A percentile compares a stretch with the other conserved stretches of the same genome.
Evolutionary conservation across 2,888 invertebrate species (phyloP).

Genomic region (Cheilosia vernalis): DNA sequence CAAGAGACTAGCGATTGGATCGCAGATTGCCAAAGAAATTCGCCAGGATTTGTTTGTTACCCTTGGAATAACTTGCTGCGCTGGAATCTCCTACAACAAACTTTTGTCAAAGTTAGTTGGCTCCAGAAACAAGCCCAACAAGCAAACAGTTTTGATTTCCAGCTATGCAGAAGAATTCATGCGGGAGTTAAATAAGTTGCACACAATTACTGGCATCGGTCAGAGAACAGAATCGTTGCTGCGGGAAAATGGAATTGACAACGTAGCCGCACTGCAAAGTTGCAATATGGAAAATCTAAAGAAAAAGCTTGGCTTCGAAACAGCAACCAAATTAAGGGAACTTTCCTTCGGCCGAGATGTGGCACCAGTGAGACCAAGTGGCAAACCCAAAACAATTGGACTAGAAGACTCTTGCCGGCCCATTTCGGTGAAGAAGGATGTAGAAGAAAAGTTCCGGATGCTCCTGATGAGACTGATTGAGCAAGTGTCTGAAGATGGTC

Average conservation of each 20-base stretch:
- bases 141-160: slow-evolving; percentile 91
- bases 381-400: slow-evolving; percentile 91
- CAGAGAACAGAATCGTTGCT: slow-evolving; percentile 88
- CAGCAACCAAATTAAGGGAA: slow-evolving; percentile 88
- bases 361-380: slow-evolving; percentile 88
- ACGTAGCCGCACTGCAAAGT: slow-evolving; percentile 88
- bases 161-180: slow-evolving; percentile 87
- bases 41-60: slow-evolving; percentile 88
- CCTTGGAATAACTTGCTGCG: slow-evolving; percentile 90
- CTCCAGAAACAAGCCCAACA: slow-evolving; percentile 90
- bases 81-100: slow-evolving; percentile 93
- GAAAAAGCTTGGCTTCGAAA: slow-evolving; percentile 87
- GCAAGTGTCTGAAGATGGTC: slow-evolving; percentile 90
- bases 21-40: slow-evolving; percentile 90
- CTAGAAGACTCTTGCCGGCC: slow-evolving; percentile 91
- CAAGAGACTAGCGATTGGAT: slow-evolving; percentile 87
- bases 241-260: slow-evolving; percentile 86
- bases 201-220: slow-evolving; percentile 90
- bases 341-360: slow-evolving; percentile 90
- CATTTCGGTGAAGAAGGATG: slow-evolving; percentile 89
- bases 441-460: slow-evolving; percentile 88
- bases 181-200: slow-evolving; percentile 86
- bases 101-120: slow-evolving; percentile 91
- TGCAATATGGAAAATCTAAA: slow-evolving; percentile 85
- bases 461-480: slow-evolving; percentile 88